Base-by-base conservation (phyloP, 2,113 vertebrate species). In the Lichenostomus cassidix region DNA sequence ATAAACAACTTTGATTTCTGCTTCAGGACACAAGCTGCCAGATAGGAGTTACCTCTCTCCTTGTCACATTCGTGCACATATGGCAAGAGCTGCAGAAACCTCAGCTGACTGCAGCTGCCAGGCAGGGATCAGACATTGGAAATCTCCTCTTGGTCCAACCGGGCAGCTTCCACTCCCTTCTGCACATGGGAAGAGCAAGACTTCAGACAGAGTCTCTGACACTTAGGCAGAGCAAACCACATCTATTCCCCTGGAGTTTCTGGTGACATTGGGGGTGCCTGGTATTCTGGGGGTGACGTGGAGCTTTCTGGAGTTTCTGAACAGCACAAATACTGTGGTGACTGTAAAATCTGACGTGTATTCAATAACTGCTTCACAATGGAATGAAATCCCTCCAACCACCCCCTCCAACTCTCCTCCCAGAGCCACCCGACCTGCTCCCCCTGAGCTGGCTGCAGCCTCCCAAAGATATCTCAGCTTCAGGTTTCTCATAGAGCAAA, bases 371-470 rank as follows among this genome's bases (percentile, higher is more conserved):
- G 39, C 44, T 47, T 46, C 39, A 11, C 1, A 3, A 47, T 14
- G 16, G 8, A 62, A 16, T 25, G 44, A 71, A 87, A 47, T 22
- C 9, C 15, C 24, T 18, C 56, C 29, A 39, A 42, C 23, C 77
- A 58, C 18, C 8, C 44, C 0, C 1, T 27, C 19, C 0, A 0
- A 9, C 35, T 25, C 11, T 24, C 14, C n/a, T 24, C 16, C n/a
- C n/a, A 62, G 59, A 56, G 29, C 3, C 39, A 22, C 56, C 31
- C 4, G 0, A 20, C 5, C 59, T 58, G 27, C 33, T 76, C 47
- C 81, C 31, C 47, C 23, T 33, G 42, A 47, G 64, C 56, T 60
- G 60, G 13, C 56, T 23, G 22, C 46, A 68, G 15, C 27, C 65
- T 21, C 78, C 39, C 71, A 47, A 42, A 77, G 33, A 65, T 60